Base-by-base conservation (phyloP, 2,888 invertebrate genomes). In the Drosophila basisetae region DNA sequence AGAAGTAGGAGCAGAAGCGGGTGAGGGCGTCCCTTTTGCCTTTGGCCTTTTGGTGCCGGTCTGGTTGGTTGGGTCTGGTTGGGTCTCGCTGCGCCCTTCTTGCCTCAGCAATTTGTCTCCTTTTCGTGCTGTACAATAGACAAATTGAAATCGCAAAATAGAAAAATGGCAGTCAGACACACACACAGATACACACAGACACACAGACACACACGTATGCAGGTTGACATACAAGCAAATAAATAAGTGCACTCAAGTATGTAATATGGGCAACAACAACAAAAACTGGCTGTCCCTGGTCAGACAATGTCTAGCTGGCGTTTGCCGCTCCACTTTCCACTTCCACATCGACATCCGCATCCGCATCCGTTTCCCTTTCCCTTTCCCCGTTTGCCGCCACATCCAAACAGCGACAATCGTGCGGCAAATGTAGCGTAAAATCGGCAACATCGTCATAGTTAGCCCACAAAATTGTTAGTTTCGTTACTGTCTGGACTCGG, bases 181-280 rank as follows among this genome's bases (percentile, higher is more conserved):
- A 76, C 47, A 16, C 71, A 56, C 56, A 78, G 47, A 70, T 63
- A 68, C 61, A 60, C 60, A 77, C 63, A 64, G 72, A 73, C 71
- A 49, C 60, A 76, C 28, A 64, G 43, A 47, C 47, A 59, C 31
- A 59, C 52, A 58, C 54, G 68, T 59, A 61, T 74, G 73, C 84
- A 83, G 80, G 81, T 87, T 86, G 85, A 86, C 86, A 80, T 78
- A 84, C 83, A 80, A 83, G 83, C 87, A 84, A 85, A 85, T 85
- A 85, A 86, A 87, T 83, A 89, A 85, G 83, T 89, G 89, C 89
- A 89, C 87, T 89, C 88, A 87, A 88, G 83, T 89, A 88, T 89
- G 89, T 89, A 89, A 89, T 89, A 88, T 78, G 87, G 76, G 73
- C 82, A 84, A 72, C 53, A 66, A 43, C 62, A 62, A 43, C 52